Evolutionary conservation across 1,140 invertebrate species (phyloP).

Genomic region (Cylas formicarius): DNA sequence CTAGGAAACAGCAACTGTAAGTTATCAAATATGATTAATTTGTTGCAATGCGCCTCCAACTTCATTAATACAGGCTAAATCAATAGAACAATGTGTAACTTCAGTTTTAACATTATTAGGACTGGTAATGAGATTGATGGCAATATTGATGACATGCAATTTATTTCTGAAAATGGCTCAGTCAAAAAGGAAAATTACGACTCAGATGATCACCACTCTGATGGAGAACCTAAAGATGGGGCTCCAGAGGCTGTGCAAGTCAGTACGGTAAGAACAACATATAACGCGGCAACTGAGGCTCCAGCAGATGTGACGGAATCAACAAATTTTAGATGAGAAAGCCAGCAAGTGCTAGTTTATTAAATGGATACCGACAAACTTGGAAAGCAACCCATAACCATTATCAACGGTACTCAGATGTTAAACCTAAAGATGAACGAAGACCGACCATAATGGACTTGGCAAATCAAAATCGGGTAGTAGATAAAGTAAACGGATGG

Average conservation of each 20-base stretch:
- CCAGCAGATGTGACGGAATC: no score
- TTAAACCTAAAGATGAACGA: slow-evolving; percentile 78
- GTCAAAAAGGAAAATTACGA: slow-evolving; percentile 42
- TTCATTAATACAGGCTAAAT: no score
- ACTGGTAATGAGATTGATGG: slow-evolving; percentile 58
- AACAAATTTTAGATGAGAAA: slow-evolving; percentile 33
- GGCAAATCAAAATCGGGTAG: slow-evolving; percentile 79
- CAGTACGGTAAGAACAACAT: slow-evolving; percentile 24
- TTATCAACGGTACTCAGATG: slow-evolving; percentile 81
- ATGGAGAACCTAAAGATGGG: slow-evolving; percentile 35
- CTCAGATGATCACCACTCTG: slow-evolving; percentile 34
- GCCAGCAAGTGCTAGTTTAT: slow-evolving; percentile 43
- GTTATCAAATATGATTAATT: slow-evolving; percentile 31
- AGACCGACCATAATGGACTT: slow-evolving; percentile 78
- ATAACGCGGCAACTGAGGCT: no score
- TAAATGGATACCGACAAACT: slow-evolving; percentile 43
- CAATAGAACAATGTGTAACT: no score
- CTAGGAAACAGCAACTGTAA: slow-evolving; percentile 66
- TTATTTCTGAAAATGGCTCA: slow-evolving; percentile 49
- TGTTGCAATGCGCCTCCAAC: no score
- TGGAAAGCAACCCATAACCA: slow-evolving; percentile 66
- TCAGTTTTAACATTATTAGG: slow-evolving; percentile 37
- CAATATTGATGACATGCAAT: slow-evolving; percentile 62
- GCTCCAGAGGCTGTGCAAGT: slow-evolving; percentile 30
- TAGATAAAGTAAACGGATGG: slow-evolving; percentile 90